Conservation (phyloP, 2,797 vertebrate genomes). For the Epinephelus malabaricus region DNA sequence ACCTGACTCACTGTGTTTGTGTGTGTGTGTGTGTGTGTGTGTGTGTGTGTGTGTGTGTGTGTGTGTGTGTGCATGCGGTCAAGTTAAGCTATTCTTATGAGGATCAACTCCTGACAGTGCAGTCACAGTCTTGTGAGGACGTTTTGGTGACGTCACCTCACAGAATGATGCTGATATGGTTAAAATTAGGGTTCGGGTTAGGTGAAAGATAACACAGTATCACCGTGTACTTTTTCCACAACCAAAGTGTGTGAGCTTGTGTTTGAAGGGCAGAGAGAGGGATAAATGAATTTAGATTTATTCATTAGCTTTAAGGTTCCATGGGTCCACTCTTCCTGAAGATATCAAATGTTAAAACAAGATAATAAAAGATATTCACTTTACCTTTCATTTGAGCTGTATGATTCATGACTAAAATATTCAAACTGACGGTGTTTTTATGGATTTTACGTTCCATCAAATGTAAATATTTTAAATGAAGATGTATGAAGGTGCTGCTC, state of each 20-base stretch:
- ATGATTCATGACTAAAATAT: too few species aligned
- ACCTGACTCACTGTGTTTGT: not conserved
- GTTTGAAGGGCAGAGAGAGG: not conserved
- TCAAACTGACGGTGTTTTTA: too few species aligned
- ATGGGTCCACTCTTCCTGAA: not conserved
- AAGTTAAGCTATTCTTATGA: not conserved
- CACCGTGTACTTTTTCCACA: not conserved
- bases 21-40: conserved; percentile 20
- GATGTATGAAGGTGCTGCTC: too few species aligned
- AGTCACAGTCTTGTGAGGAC: not conserved
- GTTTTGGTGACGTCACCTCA: not conserved
- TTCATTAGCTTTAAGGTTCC: not conserved
- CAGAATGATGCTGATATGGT: too few species aligned
- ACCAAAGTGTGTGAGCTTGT: not conserved
- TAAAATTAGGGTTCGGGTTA: not conserved
- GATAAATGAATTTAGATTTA: not conserved
- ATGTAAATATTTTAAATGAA: too few species aligned
- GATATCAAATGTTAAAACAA: too few species aligned
- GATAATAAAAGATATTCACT: too few species aligned
- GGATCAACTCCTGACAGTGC: not conserved
- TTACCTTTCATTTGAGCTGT: too few species aligned
- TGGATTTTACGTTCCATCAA: too few species aligned
- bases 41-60: conserved; percentile 23
- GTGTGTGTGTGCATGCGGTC: not conserved
- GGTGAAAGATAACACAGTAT: not conserved